A percentile compares a stretch with the other conserved stretches of the same genome.
These are phyloP conservation scores for Subacronicta megacephala DNA, from an alignment of 2,888 invertebrate genomes.

Conservation along the genomic window DNA sequence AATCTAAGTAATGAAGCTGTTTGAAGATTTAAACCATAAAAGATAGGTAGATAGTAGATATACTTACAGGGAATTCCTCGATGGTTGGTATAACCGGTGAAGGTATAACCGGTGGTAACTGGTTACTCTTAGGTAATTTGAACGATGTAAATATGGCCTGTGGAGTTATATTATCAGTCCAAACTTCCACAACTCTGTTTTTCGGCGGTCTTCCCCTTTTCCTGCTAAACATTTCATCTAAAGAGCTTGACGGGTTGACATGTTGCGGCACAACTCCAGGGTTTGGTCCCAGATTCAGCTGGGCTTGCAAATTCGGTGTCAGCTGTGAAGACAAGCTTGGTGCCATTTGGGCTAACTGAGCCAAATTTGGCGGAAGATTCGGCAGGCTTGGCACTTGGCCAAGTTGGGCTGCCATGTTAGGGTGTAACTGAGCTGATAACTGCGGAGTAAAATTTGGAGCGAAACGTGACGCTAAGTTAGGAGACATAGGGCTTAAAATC, in stretches of 20 bases:
- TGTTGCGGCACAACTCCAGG: conserved; percentile 79
- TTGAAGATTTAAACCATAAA: neutral
- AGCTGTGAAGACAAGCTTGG: conserved; percentile 81
- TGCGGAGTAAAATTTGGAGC: conserved; percentile 89
- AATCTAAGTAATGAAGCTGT: neutral
- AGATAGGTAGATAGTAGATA: neutral
- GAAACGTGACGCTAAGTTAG: conserved; percentile 88
- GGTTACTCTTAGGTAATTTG: conserved; percentile 94
- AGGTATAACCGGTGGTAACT: conserved; percentile 78
- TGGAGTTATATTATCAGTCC: conserved; percentile 95
- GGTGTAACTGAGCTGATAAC: conserved; percentile 83
- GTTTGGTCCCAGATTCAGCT: conserved; percentile 79
- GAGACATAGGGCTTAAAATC: conserved; percentile 91
- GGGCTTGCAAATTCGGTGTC: conserved; percentile 83
- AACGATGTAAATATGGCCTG: conserved; percentile 98
- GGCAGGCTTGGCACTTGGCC: conserved; percentile 81
- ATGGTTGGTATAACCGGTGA: conserved; percentile 81
- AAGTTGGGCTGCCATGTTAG: conserved; percentile 85
- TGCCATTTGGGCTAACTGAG: conserved; percentile 85
- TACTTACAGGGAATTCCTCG: conserved; percentile 86
- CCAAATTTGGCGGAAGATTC: conserved; percentile 83
- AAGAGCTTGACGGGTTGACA: conserved; percentile 91
- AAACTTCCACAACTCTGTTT: conserved; percentile 97
- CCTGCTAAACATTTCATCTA: conserved; percentile 97
- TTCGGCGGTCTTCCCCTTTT: conserved; percentile 99